Evolutionary conservation across 2,888 invertebrate species (phyloP).

Genomic region (Mayetiola destructor): DNA sequence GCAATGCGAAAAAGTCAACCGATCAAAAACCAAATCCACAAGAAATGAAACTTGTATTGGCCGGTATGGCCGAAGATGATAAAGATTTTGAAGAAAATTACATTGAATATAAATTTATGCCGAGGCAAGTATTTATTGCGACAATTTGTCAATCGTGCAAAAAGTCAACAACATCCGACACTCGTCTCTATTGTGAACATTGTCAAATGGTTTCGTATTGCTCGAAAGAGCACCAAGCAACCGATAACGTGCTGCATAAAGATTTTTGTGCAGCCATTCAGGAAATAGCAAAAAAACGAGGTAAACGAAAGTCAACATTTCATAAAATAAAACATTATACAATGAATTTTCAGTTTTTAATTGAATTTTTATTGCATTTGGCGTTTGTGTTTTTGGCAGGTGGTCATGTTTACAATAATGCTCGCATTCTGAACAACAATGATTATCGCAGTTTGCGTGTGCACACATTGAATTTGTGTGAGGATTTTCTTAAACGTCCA

Average conservation of each 20-base stretch:
- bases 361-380: not conserved
- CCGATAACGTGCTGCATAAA: slow-evolving; percentile 43
- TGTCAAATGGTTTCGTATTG: slow-evolving; percentile 54
- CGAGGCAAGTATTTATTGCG: slow-evolving; percentile 46
- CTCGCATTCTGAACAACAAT: slow-evolving; percentile 39
- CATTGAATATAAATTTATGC: slow-evolving; percentile 48
- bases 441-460: slow-evolving; percentile 48
- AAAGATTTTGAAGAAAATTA: slow-evolving; percentile 41
- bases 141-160: slow-evolving; percentile 43
- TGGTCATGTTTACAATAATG: slow-evolving; percentile 40
- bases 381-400: slow-evolving; percentile 29
- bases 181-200: slow-evolving; percentile 29
- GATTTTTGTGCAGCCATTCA: slow-evolving; percentile 45
- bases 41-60: not conserved
- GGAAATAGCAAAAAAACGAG: slow-evolving; percentile 42
- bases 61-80: not conserved
- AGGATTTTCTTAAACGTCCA: slow-evolving; percentile 41
- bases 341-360: not conserved
- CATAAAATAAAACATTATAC: not conserved
- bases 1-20: not conserved
- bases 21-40: not conserved
- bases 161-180: slow-evolving; percentile 28
- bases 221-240: slow-evolving; percentile 42
- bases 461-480: slow-evolving; percentile 45
- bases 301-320: slow-evolving; percentile 24